Evolutionary conservation across 2,113 vertebrate genomes (phyloP).

Genomic region (Siniperca knerii): DNA sequence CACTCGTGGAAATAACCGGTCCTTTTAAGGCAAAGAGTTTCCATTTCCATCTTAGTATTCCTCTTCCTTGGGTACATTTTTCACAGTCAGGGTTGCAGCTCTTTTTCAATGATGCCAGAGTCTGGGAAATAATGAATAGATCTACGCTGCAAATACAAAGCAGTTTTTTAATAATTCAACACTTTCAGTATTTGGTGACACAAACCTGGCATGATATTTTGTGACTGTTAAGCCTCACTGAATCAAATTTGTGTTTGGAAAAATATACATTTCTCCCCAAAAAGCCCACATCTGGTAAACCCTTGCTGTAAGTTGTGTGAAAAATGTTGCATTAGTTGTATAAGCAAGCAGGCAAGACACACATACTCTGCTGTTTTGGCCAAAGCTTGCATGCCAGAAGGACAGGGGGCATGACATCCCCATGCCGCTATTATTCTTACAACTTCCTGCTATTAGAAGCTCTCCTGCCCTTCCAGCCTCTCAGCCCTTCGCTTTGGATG

Average conservation of each 20-base stretch:
- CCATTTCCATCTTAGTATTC: background rate
- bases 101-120: background rate
- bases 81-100: background rate
- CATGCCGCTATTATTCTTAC: conserved; percentile 75
- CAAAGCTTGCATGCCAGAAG: conserved; percentile 48
- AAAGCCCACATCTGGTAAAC: background rate
- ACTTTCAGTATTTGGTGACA: background rate
- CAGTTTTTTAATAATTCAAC: background rate
- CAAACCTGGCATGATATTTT: background rate
- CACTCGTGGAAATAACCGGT: background rate
- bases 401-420: conserved; percentile 58
- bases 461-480: conserved; percentile 59
- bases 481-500: conserved; percentile 56
- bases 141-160: background rate
- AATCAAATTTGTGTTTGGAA: background rate
- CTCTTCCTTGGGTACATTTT: background rate
- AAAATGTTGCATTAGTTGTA: conserved; percentile 9
- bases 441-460: conserved; percentile 80
- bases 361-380: conserved; percentile 28
- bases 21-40: conserved; percentile 27
- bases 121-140: background rate
- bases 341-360: conserved; percentile 14
- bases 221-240: background rate
- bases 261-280: background rate
- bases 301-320: background rate